Evolutionary conservation across 1,140 invertebrate species (phyloP).

Genomic region (Heliconius congener): DNA sequence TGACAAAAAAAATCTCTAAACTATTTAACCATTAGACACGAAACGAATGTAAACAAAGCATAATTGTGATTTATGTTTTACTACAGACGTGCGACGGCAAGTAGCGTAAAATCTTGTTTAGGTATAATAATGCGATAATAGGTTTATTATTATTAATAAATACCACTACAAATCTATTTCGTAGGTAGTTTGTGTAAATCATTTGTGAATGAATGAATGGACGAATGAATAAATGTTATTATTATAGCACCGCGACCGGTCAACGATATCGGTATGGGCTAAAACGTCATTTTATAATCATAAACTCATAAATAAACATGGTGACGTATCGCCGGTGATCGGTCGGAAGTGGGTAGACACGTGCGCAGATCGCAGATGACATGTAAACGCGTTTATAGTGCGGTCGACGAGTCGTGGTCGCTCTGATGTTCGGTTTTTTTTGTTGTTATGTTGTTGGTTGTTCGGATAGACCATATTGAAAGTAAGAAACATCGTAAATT

Average conservation of each 20-base stretch:
- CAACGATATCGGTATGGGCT: slow-evolving; percentile 75
- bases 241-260: slow-evolving; percentile 65
- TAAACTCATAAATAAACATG: slow-evolving; percentile 78
- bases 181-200: slow-evolving; percentile 76
- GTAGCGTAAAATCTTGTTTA: slow-evolving; percentile 75
- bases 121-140: slow-evolving; percentile 77
- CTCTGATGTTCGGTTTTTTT: no score
- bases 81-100: slow-evolving; percentile 58
- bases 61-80: slow-evolving; percentile 66
- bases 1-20: slow-evolving; percentile 6
- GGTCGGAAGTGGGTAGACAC: slow-evolving; percentile 50
- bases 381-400: slow-evolving; percentile 54
- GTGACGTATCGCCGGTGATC: slow-evolving; percentile 62
- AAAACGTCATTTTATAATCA: slow-evolving; percentile 79
- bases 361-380: slow-evolving; percentile 57
- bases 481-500: no score
- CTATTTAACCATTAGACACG: slow-evolving; percentile 30
- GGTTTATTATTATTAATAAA: slow-evolving; percentile 67
- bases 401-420: no score
- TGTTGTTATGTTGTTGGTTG: no score
- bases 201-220: slow-evolving; percentile 68
- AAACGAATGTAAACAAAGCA: slow-evolving; percentile 39
- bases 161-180: slow-evolving; percentile 76
- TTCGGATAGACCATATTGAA: no score
- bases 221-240: slow-evolving; percentile 65